Percentiles rank a stretch among this genome's conserved stretches.
Evolutionary conservation across 2,888 invertebrate species (phyloP).

Genomic region (Acheta domesticus): DNA sequence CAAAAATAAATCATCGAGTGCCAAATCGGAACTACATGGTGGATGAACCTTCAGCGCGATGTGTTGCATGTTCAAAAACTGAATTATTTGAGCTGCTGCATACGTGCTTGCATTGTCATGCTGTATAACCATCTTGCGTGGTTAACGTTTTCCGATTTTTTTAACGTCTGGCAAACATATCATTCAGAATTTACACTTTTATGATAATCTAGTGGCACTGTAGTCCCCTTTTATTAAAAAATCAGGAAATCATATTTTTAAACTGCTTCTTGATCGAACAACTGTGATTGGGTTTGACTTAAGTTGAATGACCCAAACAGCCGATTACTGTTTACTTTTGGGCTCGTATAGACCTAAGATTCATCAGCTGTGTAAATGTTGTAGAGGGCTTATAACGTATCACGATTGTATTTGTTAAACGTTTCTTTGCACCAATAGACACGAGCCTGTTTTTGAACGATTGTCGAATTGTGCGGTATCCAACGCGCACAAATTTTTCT

Average conservation of each 20-base stretch:
- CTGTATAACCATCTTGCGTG: too few species aligned
- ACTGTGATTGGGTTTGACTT: neutral
- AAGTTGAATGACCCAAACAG: slow-evolving; percentile 41
- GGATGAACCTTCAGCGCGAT: too few species aligned
- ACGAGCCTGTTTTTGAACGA: slow-evolving; percentile 35
- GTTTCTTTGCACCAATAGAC: neutral
- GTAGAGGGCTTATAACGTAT: neutral
- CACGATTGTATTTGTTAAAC: neutral
- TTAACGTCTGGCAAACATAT: neutral
- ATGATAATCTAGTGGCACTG: neutral
- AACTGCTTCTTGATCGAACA: neutral
- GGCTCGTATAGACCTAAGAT: slow-evolving; percentile 28
- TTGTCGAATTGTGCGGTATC: neutral
- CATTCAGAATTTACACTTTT: neutral
- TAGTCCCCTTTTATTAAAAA: neutral
- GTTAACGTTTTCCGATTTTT: too few species aligned
- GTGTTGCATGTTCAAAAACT: too few species aligned
- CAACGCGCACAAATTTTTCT: neutral
- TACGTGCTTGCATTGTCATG: too few species aligned
- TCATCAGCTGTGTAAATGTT: slow-evolving; percentile 35
- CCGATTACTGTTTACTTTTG: slow-evolving; percentile 32
- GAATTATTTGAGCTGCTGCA: too few species aligned
- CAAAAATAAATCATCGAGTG: too few species aligned
- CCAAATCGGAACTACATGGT: too few species aligned
- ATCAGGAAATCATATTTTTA: neutral